Evolutionary conservation across 2,797 vertebrate species (phyloP).

Genomic region (Cryptoprocta ferox): DNA sequence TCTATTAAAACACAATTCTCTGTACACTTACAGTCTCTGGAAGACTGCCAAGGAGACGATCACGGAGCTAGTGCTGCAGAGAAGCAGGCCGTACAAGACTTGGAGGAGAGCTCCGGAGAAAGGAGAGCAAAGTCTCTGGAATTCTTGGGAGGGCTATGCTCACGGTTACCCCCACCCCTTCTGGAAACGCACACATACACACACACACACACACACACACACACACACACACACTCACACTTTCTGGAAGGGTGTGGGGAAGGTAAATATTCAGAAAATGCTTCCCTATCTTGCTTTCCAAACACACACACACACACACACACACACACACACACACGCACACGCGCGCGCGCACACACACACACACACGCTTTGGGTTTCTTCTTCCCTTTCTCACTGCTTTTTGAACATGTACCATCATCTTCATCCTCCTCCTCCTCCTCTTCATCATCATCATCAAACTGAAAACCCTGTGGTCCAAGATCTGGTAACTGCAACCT

Average conservation of each 20-base stretch:
- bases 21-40: background rate
- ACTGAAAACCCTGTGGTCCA: background rate
- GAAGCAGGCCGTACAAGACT: constrained; percentile 34
- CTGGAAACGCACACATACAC: background rate
- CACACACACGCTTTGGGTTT: background rate
- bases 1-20: constrained; percentile 67
- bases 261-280: constrained; percentile 42
- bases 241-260: background rate
- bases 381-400: background rate
- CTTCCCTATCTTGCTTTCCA: background rate
- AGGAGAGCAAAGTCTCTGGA: background rate
- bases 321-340: background rate
- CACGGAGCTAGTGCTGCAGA: constrained; percentile 42
- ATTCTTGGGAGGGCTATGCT: constrained; percentile 28
- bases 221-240: background rate
- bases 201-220: too few relatives aligned
- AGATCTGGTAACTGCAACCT: background rate
- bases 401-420: background rate
- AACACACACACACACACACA: background rate
- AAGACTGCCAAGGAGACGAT: constrained; percentile 70
- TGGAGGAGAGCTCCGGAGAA: background rate
- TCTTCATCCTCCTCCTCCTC: background rate
- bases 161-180: background rate
- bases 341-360: background rate
- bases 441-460: background rate